phyloP scores from a whole-genome alignment of 2,797 vertebrate genomes.

The Sparus aurata region DNA sequence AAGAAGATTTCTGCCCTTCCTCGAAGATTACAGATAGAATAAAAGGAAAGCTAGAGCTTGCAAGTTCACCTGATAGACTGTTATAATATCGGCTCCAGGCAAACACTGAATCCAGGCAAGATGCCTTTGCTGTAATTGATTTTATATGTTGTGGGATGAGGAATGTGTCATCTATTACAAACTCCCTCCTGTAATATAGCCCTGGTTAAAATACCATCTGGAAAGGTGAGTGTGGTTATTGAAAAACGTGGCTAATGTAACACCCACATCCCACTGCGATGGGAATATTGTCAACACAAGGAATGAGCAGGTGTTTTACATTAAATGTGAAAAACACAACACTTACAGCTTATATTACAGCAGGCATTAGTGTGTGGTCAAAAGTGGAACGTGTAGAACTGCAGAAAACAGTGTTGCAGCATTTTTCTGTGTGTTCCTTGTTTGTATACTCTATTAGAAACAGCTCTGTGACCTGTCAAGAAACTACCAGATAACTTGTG shows the following conservation, averaged over 20 bases:
- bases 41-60: neutral
- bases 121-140: constrained; percentile 1
- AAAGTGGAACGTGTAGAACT: neutral
- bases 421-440: neutral
- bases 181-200: constrained; percentile 13
- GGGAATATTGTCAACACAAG: neutral
- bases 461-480: neutral
- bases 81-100: neutral
- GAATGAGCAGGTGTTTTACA: neutral
- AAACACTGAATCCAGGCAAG: neutral
- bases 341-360: neutral
- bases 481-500: neutral
- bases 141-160: constrained; percentile 8
- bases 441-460: neutral
- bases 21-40: neutral
- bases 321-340: neutral
- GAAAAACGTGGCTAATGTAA: neutral
- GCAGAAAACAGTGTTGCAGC: neutral
- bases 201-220: constrained; percentile 15
- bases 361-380: neutral
- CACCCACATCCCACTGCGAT: neutral
- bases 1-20: constrained; percentile 10
- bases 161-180: constrained; percentile 10
- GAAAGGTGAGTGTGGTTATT: constrained; percentile 1
- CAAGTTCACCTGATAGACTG: neutral